Evolutionary conservation across 2,888 invertebrate species (phyloP).

Genomic region (Acleris holmiana): DNA sequence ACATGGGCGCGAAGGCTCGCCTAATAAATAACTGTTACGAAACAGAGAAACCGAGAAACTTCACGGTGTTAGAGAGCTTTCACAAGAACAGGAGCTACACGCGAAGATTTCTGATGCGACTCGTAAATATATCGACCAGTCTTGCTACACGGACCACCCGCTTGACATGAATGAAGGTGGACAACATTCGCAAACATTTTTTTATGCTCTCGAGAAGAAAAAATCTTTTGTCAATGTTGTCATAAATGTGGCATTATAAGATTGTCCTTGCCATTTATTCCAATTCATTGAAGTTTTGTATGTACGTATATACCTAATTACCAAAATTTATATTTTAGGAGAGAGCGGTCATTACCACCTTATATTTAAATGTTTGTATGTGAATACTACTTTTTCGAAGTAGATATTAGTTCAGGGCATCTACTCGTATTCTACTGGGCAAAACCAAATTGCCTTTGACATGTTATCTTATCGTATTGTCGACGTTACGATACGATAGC

Average conservation of each 20-base stretch:
- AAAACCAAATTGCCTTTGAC: no score
- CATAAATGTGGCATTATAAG: neutral
- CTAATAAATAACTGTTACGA: conserved; percentile 21
- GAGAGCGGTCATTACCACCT: neutral
- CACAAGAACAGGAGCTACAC: conserved; percentile 19
- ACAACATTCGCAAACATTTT: neutral
- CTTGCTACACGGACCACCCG: neutral
- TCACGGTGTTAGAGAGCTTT: conserved; percentile 28
- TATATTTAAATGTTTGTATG: neutral
- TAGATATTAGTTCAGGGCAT: no score
- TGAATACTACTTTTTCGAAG: neutral
- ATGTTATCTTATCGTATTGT: no score
- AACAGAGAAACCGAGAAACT: conserved; percentile 30
- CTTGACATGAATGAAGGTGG: conserved; percentile 8
- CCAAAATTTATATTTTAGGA: neutral
- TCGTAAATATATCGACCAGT: no score
- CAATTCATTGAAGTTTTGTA: neutral
- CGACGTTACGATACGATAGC: no score
- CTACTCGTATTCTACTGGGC: no score
- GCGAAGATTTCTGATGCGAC: conserved; percentile 9
- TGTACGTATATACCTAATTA: neutral
- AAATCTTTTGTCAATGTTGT: neutral
- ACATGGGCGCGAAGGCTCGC: conserved; percentile 6
- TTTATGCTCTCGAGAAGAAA: neutral
- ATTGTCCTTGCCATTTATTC: conserved; percentile 24